Evolutionary conservation across 2,113 vertebrate species (phyloP).

Genomic region (Ceratotherium simum): DNA sequence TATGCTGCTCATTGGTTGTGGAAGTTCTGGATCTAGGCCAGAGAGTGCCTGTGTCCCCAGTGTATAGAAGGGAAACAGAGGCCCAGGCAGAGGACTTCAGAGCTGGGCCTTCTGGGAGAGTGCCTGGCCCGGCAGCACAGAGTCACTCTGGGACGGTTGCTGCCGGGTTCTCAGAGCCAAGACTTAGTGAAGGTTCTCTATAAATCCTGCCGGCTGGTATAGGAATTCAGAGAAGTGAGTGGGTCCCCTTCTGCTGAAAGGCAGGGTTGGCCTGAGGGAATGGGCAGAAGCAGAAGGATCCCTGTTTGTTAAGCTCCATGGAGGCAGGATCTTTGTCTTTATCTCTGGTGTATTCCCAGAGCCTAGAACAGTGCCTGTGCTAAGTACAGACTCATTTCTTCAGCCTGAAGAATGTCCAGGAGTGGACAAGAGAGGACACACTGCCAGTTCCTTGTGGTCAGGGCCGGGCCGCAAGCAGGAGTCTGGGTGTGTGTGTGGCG

Average conservation of each 20-base stretch:
- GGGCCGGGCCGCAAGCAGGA: neutral
- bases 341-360: neutral
- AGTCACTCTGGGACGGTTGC: neutral
- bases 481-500: neutral
- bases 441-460: neutral
- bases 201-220: neutral
- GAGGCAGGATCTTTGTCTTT: neutral
- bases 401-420: neutral
- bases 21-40: neutral
- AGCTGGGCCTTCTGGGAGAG: neutral
- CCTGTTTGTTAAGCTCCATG: neutral
- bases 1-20: neutral
- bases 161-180: neutral
- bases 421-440: no score
- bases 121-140: neutral
- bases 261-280: neutral
- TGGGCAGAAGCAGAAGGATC: neutral
- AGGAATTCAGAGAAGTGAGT: neutral
- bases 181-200: neutral
- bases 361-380: neutral
- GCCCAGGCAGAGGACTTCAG: neutral
- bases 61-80: neutral
- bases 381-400: neutral
- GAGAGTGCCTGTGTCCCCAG: rapidly evolving
- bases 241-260: neutral